Conservation (phyloP, 1,140 invertebrate species). For the Magallana gigas region DNA sequence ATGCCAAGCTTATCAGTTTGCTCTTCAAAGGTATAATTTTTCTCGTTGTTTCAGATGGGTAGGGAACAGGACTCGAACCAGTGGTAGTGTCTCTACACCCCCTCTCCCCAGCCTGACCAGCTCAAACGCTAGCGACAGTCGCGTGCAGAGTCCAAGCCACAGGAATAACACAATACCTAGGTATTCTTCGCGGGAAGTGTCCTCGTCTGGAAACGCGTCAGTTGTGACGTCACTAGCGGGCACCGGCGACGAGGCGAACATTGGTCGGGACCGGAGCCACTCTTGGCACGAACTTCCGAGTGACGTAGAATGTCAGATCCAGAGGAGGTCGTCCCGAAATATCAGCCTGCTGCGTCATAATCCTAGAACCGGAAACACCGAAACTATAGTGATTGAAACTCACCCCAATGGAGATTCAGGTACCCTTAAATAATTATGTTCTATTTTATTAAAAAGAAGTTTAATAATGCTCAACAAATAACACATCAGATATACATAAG, state of each 20-base stretch:
- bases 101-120: conserved; percentile 51
- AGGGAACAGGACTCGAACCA: conserved; percentile 44
- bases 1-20: no score
- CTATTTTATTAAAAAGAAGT: neutral
- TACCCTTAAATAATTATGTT: neutral
- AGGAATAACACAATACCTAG: conserved; percentile 52
- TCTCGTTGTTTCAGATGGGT: conserved; percentile 47
- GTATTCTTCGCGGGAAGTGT: conserved; percentile 52
- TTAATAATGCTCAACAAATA: no score
- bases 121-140: conserved; percentile 47
- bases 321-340: conserved; percentile 43
- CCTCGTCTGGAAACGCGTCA: conserved; percentile 52
- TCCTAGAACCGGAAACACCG: conserved; percentile 48
- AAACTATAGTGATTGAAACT: conserved; percentile 47
- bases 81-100: conserved; percentile 24
- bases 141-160: conserved; percentile 25
- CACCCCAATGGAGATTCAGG: conserved; percentile 56
- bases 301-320: conserved; percentile 26
- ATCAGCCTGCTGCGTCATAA: conserved; percentile 50
- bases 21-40: neutral
- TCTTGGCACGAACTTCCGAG: conserved; percentile 52
- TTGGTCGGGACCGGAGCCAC: conserved; percentile 51
- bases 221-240: conserved; percentile 51
- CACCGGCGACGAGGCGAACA: conserved; percentile 50
- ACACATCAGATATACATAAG: no score